phyloP scores from a whole-genome alignment of 2,888 invertebrate genomes.

The Cryptus armator region DNA sequence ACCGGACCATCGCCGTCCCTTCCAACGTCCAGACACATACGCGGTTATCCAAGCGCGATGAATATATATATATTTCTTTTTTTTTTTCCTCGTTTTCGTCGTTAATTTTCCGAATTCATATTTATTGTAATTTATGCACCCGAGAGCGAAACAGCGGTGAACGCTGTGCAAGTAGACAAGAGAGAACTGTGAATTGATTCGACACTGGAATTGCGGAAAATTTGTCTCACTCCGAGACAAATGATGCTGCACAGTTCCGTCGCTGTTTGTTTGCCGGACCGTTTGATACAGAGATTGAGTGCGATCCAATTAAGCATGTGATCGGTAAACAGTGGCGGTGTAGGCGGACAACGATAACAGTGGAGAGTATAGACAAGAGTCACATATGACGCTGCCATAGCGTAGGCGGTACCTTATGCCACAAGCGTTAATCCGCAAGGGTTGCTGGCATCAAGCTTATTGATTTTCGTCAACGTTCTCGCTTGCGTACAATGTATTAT shows the following conservation, averaged over 20 bases:
- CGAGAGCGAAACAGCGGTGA: not conserved
- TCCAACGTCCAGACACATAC: conserved; percentile 29
- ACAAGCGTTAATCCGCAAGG: no score
- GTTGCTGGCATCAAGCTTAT: no score
- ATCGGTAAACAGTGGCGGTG: conserved; percentile 51
- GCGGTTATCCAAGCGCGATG: conserved; percentile 14
- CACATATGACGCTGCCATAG: not conserved
- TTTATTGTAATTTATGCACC: conserved; percentile 65
- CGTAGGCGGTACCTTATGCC: no score
- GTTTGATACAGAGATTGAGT: conserved; percentile 44
- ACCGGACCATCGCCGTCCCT: conserved; percentile 30
- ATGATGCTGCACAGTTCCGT: not conserved
- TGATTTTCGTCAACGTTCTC: no score
- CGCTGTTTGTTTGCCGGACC: conserved; percentile 42
- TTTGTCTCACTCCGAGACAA: not conserved
- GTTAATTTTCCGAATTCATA: conserved; percentile 62
- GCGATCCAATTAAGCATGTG: conserved; percentile 47
- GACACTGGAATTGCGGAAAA: conserved; percentile 4
- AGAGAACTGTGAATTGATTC: conserved; percentile 45
- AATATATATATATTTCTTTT: conserved; percentile 4
- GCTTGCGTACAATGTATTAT: no score
- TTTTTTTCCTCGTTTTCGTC: conserved; percentile 34
- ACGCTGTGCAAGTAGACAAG: not conserved
- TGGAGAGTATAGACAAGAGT: not conserved
- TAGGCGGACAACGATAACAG: conserved; percentile 1